Evolutionary conservation across 2,888 invertebrate genomes (phyloP).

Genomic region (Tyria jacobaeae): DNA sequence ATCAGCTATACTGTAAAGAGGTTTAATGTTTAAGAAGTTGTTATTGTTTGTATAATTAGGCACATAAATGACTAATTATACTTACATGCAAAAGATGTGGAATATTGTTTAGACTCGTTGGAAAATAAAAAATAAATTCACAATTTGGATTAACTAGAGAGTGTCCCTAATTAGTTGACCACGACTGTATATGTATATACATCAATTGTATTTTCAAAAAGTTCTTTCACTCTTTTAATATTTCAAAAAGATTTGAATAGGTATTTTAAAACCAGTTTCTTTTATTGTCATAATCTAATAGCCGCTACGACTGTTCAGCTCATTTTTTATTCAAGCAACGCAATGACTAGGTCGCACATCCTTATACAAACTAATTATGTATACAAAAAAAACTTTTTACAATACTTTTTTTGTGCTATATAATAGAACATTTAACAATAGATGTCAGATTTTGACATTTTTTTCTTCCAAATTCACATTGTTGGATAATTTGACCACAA

Average conservation of each 20-base stretch:
- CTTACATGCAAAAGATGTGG: too few species aligned
- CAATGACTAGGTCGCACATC: constrained; percentile 21
- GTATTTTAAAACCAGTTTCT: constrained; percentile 1
- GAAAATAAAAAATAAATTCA: too few species aligned
- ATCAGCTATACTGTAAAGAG: too few species aligned
- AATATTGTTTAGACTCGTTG: too few species aligned
- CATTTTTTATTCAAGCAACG: constrained; percentile 20
- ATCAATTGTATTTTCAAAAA: too few species aligned
- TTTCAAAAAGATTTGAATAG: constrained; percentile 4
- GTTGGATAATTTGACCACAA: not conserved
- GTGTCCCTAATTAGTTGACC: too few species aligned
- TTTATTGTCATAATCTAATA: constrained; percentile 13
- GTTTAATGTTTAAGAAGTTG: too few species aligned
- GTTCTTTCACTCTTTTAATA: not conserved
- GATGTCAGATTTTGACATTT: constrained; percentile 22
- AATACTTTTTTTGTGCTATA: constrained; percentile 41
- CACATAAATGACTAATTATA: too few species aligned
- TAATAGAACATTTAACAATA: constrained; percentile 18
- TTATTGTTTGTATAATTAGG: too few species aligned
- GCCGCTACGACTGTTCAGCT: not conserved
- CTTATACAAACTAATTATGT: constrained; percentile 9
- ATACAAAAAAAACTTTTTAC: constrained; percentile 20
- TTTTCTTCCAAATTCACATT: not conserved
- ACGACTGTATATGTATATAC: too few species aligned
- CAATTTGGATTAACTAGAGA: too few species aligned